Evolutionary conservation across 2,888 invertebrate genomes (phyloP).

Genomic region (Leptogaster cylindrica): DNA sequence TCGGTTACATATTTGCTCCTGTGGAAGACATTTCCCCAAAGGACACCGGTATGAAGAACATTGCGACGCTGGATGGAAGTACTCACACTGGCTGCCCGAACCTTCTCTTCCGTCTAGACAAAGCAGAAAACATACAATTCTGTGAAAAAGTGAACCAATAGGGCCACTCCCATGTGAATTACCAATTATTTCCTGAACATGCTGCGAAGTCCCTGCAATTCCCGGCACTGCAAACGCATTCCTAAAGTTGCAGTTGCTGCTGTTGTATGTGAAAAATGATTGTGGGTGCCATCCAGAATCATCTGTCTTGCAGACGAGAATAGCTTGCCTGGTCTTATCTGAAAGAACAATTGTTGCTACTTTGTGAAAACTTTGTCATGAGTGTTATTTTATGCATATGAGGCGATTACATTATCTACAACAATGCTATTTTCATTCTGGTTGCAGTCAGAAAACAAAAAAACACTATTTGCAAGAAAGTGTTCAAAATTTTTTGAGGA

Average conservation of each 20-base stretch:
- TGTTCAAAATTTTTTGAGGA: too few relatives aligned
- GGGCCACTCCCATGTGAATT: conserved; percentile 45
- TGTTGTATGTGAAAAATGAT: conserved; percentile 69
- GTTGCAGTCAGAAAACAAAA: too few relatives aligned
- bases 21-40: conserved; percentile 71
- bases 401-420: too few relatives aligned
- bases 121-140: conserved; percentile 3
- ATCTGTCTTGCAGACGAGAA: conserved; percentile 70
- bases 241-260: conserved; percentile 58
- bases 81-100: too few relatives aligned
- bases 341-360: conserved; percentile 11
- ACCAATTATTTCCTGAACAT: conserved; percentile 57
- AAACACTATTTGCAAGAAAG: too few relatives aligned
- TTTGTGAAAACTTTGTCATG: too few relatives aligned
- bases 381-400: too few relatives aligned
- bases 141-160: conserved; percentile 11
- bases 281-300: conserved; percentile 74
- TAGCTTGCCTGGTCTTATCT: conserved; percentile 69
- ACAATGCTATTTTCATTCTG: too few relatives aligned
- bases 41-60: conserved; percentile 73
- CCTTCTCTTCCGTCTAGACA: too few relatives aligned
- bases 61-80: conserved; percentile 45
- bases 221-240: conserved; percentile 49
- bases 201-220: conserved; percentile 52
- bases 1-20: conserved; percentile 70